Conservation (phyloP, 2,797 vertebrate species). For the Ispidina picta region DNA sequence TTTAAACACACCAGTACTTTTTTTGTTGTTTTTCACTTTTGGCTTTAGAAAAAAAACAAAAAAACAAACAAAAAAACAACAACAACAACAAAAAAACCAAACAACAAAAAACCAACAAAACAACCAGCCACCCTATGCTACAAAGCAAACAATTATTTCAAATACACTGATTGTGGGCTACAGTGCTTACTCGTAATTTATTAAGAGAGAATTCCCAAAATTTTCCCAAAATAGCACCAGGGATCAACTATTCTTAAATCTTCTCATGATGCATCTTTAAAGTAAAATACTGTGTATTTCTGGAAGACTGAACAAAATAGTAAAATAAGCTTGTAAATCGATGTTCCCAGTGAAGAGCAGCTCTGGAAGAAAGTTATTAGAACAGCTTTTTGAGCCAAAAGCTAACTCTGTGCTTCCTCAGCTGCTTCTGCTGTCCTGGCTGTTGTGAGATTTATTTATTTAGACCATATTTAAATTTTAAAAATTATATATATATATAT, state of each 20-base stretch:
- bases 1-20: background rate
- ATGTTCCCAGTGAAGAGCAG: background rate
- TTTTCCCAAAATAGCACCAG: background rate
- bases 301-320: background rate
- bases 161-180: background rate
- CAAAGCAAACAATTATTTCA: background rate
- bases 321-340: background rate
- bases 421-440: background rate
- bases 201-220: background rate
- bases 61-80: no score
- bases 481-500: rapidly evolving
- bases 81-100: no score
- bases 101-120: no score
- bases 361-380: background rate
- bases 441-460: background rate
- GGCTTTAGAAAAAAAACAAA: background rate
- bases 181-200: background rate
- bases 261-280: background rate
- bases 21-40: no score
- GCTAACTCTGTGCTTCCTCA: background rate
- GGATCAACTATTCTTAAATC: background rate
- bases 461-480: background rate
- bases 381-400: constrained; percentile 1
- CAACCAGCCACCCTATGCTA: background rate
- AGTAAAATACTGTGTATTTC: constrained; percentile 1